phyloP scores from a whole-genome alignment of 2,113 vertebrate species.

The Tachysurus vachellii region DNA sequence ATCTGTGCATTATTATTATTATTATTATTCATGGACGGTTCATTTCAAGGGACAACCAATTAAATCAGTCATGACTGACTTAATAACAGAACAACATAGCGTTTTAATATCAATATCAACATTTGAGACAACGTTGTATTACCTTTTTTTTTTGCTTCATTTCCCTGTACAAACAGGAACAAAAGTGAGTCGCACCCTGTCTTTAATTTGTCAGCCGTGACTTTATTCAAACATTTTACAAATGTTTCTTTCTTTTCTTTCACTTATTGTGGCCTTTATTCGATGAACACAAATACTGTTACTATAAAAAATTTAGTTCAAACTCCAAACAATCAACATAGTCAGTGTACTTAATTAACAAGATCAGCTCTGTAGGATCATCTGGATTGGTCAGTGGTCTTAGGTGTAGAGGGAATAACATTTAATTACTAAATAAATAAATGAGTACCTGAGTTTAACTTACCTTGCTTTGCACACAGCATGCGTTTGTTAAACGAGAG shows the following conservation, averaged over 20 bases:
- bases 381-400: not conserved
- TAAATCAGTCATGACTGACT: not conserved
- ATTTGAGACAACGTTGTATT: not conserved
- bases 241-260: not conserved
- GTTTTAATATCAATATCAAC: too few species aligned
- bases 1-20: not conserved
- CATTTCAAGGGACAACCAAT: not conserved
- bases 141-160: not conserved
- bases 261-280: not conserved
- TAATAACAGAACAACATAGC: not conserved
- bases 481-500: constrained; percentile 76
- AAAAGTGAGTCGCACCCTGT: not conserved
- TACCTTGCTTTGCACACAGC: constrained; percentile 66
- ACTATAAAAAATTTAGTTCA: not conserved
- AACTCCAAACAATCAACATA: not conserved
- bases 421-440: not conserved
- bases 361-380: not conserved
- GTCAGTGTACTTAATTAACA: not conserved
- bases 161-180: not conserved
- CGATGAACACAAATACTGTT: not conserved
- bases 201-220: not conserved
- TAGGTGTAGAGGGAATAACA: not conserved
- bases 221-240: not conserved
- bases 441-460: not conserved
- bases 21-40: not conserved